These are phyloP conservation scores for Drosophila melanica DNA, from an alignment of 1,140 invertebrate species.

Conservation along the genomic window DNA sequence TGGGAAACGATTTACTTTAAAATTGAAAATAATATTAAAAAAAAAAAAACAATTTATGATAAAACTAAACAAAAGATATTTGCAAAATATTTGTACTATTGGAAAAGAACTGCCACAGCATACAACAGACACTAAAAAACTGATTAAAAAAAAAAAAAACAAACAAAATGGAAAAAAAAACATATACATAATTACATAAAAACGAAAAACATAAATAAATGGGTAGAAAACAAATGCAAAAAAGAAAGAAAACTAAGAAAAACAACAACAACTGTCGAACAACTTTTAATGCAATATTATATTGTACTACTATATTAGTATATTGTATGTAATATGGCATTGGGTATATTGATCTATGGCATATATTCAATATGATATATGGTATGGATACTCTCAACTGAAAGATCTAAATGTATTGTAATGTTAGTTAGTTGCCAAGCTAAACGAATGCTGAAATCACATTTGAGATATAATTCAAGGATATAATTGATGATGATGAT, in stretches of 20 bases:
- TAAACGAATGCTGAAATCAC: conserved; percentile 72
- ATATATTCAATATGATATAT: conserved; percentile 47
- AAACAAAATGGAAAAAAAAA: conserved; percentile 41
- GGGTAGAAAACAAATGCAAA: conserved; percentile 40
- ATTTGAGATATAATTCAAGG: conserved; percentile 19
- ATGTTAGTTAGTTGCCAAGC: conserved; percentile 69
- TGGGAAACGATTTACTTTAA: conserved; percentile 84
- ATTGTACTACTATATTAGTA: conserved; percentile 70
- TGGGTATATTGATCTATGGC: conserved; percentile 14
- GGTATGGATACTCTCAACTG: conserved; percentile 49
- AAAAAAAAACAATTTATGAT: conserved; percentile 21
- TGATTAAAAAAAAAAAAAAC: conserved; percentile 24
- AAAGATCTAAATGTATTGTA: conserved; percentile 77
- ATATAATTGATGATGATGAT: conserved; percentile 1
- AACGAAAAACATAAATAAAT: conserved; percentile 45
- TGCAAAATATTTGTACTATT: conserved; percentile 81
- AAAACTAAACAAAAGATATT: conserved; percentile 48
- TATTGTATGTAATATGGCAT: conserved; percentile 46
- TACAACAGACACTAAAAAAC: conserved; percentile 64
- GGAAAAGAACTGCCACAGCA: conserved; percentile 81
- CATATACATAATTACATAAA: conserved; percentile 31
- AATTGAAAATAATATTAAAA: conserved; percentile 77
- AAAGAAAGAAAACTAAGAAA: conserved; percentile 14
- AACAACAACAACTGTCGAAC: conserved; percentile 36
- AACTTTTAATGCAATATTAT: conserved; percentile 73